Conservation (phyloP, 2,888 invertebrate species). For the Temnothorax ravouxi region DNA sequence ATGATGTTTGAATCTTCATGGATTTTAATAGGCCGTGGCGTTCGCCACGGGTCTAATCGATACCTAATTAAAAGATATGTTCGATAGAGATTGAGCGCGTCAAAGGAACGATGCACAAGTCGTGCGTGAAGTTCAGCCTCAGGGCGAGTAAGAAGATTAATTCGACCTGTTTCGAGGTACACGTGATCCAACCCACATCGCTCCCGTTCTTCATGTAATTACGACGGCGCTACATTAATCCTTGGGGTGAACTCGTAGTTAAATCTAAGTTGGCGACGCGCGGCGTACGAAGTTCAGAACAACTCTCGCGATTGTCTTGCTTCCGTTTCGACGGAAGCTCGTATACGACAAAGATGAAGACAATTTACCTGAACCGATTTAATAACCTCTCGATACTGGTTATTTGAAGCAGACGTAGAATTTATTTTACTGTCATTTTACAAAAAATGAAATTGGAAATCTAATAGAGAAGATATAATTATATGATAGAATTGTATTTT, state of each 20-base stretch:
- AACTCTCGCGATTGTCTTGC: constrained; percentile 61
- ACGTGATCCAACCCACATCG: constrained; percentile 60
- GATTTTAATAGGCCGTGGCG: neutral
- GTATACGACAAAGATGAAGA: constrained; percentile 44
- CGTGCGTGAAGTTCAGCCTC: constrained; percentile 42
- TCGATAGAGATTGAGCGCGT: constrained; percentile 27
- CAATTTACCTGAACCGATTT: constrained; percentile 49
- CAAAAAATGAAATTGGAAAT: constrained; percentile 1
- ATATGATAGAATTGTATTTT: neutral
- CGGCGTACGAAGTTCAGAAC: constrained; percentile 71
- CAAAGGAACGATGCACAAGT: constrained; percentile 47
- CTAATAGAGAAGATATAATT: neutral
- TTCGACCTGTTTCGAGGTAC: constrained; percentile 67
- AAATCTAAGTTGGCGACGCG: constrained; percentile 75
- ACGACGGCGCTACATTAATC: constrained; percentile 77
- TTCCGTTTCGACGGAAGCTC: constrained; percentile 68
- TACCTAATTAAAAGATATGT: constrained; percentile 45
- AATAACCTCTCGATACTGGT: constrained; percentile 25
- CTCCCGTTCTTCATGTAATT: constrained; percentile 72
- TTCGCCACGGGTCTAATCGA: neutral
- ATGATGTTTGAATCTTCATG: neutral
- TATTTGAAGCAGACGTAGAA: neutral
- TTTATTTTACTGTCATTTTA: too few relatives aligned
- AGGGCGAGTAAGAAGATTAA: constrained; percentile 65
- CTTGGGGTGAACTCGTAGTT: constrained; percentile 73